Conservation (phyloP, 1,140 invertebrate genomes). For the Leptopilina boulardi region DNA sequence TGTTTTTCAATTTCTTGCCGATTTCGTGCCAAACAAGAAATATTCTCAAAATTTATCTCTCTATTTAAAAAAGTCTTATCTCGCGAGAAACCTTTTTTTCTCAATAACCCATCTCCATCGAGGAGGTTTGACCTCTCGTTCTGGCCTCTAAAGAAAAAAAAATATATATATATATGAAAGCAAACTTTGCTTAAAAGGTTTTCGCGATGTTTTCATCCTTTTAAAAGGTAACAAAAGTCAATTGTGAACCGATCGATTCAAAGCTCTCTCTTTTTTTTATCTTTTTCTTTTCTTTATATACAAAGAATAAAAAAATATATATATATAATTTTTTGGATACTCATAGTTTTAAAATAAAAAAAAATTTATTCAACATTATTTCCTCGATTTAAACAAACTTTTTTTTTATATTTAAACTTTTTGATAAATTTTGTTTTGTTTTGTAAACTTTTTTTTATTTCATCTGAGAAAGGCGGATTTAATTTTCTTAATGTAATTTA, state of each 20-base stretch:
- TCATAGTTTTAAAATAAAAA: too few relatives aligned
- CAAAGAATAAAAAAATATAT: not conserved
- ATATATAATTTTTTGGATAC: too few relatives aligned
- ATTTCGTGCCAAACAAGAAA: conserved; percentile 42
- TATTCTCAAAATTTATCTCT: conserved; percentile 32
- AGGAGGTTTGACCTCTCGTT: conserved; percentile 53
- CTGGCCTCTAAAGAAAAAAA: conserved; percentile 32
- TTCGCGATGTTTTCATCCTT: conserved; percentile 27
- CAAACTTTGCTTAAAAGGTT: conserved; percentile 2
- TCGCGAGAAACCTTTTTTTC: not conserved
- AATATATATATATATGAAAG: too few relatives aligned
- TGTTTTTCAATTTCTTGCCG: conserved; percentile 56
- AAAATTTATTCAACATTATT: too few relatives aligned
- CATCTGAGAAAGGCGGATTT: too few relatives aligned
- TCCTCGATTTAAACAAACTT: too few relatives aligned
- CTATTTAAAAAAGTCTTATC: conserved; percentile 19
- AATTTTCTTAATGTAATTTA: too few relatives aligned
- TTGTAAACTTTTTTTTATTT: too few relatives aligned
- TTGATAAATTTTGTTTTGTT: too few relatives aligned
- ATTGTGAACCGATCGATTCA: conserved; percentile 1
- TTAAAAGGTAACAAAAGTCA: not conserved
- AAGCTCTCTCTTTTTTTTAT: not conserved
- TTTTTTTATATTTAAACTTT: too few relatives aligned
- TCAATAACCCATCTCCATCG: not conserved
- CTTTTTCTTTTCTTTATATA: not conserved